Evolutionary conservation across 2,888 invertebrate genomes (phyloP).

Genomic region (Arctia plantaginis): DNA sequence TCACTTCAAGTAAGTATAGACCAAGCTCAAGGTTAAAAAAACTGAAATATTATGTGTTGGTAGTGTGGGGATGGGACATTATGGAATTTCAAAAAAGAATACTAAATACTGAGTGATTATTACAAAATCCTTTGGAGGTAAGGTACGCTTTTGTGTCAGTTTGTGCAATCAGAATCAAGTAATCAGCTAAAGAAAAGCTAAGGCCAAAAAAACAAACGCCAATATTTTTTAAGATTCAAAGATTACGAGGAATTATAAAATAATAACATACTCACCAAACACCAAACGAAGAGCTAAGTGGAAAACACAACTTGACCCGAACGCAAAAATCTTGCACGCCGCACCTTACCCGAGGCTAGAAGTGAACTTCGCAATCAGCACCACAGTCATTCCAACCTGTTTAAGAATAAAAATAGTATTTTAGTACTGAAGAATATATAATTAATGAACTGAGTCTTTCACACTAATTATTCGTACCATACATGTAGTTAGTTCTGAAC

Average conservation of each 20-base stretch:
- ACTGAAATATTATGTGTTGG: no score
- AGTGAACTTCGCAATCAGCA: constrained; percentile 57
- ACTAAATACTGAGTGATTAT: no score
- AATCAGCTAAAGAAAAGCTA: background rate
- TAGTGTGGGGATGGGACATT: no score
- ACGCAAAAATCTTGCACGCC: constrained; percentile 29
- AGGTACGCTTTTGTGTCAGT: background rate
- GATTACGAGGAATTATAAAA: background rate
- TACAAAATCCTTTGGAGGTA: no score
- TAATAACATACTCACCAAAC: background rate
- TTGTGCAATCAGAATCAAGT: background rate
- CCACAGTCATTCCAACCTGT: constrained; percentile 46
- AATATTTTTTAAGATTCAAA: background rate
- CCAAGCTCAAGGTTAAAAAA: no score
- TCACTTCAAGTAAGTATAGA: no score
- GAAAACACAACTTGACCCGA: constrained; percentile 40
- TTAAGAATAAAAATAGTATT: constrained; percentile 33
- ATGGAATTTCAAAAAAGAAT: no score
- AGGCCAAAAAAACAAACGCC: background rate
- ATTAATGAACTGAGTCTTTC: background rate
- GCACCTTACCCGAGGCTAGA: constrained; percentile 46
- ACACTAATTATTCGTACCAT: background rate
- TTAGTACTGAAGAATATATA: constrained; percentile 1
- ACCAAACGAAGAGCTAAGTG: constrained; percentile 28
- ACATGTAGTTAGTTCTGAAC: background rate